These are phyloP conservation scores for Zaprionus ghesquierei DNA, from an alignment of 1,140 invertebrate species.

Conservation along the genomic window DNA sequence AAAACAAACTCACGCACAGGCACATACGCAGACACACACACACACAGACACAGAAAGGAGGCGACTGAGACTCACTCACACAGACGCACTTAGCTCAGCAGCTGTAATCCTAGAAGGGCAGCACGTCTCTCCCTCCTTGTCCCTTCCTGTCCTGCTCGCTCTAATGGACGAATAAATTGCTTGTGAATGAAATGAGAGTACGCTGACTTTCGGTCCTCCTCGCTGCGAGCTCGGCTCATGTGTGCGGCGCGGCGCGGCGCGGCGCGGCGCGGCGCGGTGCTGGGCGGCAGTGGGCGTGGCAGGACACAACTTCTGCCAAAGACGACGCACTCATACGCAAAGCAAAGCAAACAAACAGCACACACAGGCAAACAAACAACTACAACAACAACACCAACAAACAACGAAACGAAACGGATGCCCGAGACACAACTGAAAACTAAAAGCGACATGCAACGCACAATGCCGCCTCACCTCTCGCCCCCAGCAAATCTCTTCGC, in stretches of 20 bases:
- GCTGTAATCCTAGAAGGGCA: slow-evolving; percentile 75
- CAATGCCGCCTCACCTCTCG: slow-evolving; percentile 8
- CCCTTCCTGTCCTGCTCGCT: slow-evolving; percentile 40
- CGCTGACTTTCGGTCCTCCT: slow-evolving; percentile 41
- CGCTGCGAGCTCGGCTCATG: not conserved
- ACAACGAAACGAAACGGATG: slow-evolving; percentile 63
- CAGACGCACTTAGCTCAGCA: slow-evolving; percentile 31
- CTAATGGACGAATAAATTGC: slow-evolving; percentile 81
- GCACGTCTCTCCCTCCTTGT: slow-evolving; percentile 10
- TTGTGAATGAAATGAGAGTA: slow-evolving; percentile 80
- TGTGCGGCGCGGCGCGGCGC: slow-evolving; percentile 10
- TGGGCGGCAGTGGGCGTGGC: slow-evolving; percentile 62
- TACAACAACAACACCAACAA: slow-evolving; percentile 24
- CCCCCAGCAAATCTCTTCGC: slow-evolving; percentile 27
- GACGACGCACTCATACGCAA: slow-evolving; percentile 74
- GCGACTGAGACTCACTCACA: not conserved
- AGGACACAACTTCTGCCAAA: slow-evolving; percentile 42
- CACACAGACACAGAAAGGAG: not conserved
- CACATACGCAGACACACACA: slow-evolving; percentile 21
- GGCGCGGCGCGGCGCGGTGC: not conserved
- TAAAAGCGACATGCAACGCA: slow-evolving; percentile 64
- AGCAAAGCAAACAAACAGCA: slow-evolving; percentile 66
- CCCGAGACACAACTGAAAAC: slow-evolving; percentile 74
- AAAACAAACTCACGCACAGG: slow-evolving; percentile 59
- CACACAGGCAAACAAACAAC: slow-evolving; percentile 46